These are phyloP conservation scores for Holothuria leucospilota DNA, from an alignment of 53 echinoderm and acorn worm genomes.

Conservation along the genomic window DNA sequence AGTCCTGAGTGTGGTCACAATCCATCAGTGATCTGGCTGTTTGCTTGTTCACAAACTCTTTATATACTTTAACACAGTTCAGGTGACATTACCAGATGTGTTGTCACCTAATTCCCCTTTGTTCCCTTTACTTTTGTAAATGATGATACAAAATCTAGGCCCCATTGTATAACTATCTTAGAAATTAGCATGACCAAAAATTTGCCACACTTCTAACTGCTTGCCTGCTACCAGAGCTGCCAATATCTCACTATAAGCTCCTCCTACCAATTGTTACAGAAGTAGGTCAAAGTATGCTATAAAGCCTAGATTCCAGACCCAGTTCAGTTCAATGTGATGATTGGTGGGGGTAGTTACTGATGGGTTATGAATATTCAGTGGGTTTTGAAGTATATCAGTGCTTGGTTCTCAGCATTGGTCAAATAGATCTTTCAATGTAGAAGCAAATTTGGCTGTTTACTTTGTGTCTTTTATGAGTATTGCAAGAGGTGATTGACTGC, in stretches of 20 bases:
- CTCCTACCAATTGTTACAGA: slow-evolving; percentile 47
- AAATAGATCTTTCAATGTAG: slow-evolving; percentile 4
- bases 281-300: slow-evolving; percentile 53
- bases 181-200: slow-evolving; percentile 49
- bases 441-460: slow-evolving; percentile 40
- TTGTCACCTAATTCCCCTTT: slow-evolving; percentile 42
- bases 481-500: slow-evolving; percentile 29
- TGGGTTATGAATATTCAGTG: background rate
- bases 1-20: background rate
- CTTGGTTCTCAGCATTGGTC: background rate
- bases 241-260: slow-evolving; percentile 13
- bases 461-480: slow-evolving; percentile 21
- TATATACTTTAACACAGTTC: slow-evolving; percentile 43
- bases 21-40: slow-evolving; percentile 37
- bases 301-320: slow-evolving; percentile 53
- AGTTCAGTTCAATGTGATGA: slow-evolving; percentile 15
- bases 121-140: slow-evolving; percentile 43
- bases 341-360: slow-evolving; percentile 15
- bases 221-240: slow-evolving; percentile 31
- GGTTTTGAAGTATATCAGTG: background rate
- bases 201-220: slow-evolving; percentile 42
- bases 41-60: slow-evolving; percentile 38
- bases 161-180: slow-evolving; percentile 57
- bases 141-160: slow-evolving; percentile 36
- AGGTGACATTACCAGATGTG: slow-evolving; percentile 9